These are phyloP conservation scores for Mystacides longicornis DNA, from an alignment of 2,888 invertebrate genomes.

Conservation along the genomic window DNA sequence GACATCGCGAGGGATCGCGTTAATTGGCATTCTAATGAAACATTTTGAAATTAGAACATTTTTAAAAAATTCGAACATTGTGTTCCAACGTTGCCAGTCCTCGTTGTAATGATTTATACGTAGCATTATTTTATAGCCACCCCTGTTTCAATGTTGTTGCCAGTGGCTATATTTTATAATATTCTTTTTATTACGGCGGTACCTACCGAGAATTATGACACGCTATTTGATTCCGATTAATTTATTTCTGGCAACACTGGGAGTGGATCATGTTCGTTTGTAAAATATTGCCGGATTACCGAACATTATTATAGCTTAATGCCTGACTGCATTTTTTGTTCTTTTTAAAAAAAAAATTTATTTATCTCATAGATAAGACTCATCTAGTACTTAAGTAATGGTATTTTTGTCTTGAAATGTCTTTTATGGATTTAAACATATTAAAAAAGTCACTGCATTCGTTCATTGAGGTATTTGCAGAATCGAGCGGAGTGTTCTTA, in stretches of 20 bases:
- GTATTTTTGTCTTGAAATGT: no score
- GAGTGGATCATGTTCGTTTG: background rate
- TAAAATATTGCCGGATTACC: slow-evolving; percentile 1
- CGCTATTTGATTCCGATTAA: slow-evolving; percentile 21
- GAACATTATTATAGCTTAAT: no score
- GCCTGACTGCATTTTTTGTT: no score
- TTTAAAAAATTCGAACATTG: background rate
- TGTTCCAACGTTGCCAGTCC: background rate
- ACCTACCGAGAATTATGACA: slow-evolving; percentile 21
- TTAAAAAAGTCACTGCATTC: no score
- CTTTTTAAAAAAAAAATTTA: no score
- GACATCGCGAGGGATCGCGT: background rate
- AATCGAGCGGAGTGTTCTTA: no score
- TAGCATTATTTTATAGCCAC: slow-evolving; percentile 4
- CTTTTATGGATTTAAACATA: no score
- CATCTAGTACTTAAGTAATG: no score
- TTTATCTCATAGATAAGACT: no score
- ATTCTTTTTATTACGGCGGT: slow-evolving; percentile 17
- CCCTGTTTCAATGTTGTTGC: slow-evolving; percentile 14
- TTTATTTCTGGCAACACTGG: slow-evolving; percentile 14
- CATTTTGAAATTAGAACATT: background rate
- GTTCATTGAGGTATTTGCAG: no score
- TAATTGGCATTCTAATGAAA: slow-evolving; percentile 2
- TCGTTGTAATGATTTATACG: slow-evolving; percentile 1
- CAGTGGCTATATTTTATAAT: slow-evolving; percentile 8